Percentiles rank a stretch among this genome's conserved stretches.
Evolutionary conservation across 2,797 vertebrate genomes (phyloP).

Genomic region (Denticeps clupeoides): DNA sequence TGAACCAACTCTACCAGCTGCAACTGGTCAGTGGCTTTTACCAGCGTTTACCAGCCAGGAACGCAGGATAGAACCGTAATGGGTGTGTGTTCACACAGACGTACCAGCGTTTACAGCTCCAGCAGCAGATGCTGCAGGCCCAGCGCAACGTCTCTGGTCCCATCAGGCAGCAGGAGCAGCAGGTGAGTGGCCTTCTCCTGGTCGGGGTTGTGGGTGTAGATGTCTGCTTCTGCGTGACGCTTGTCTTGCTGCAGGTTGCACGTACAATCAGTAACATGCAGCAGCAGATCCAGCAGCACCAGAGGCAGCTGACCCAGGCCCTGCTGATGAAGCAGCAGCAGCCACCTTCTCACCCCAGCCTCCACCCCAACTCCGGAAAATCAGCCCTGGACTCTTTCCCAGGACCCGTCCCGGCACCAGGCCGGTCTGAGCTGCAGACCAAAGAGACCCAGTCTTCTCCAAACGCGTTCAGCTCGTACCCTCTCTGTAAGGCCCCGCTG

Average conservation of each 20-base stretch:
- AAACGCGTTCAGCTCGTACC: constrained; percentile 84
- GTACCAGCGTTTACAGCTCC: constrained; percentile 99
- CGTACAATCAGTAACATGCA: constrained; percentile 99
- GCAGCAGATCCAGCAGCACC: constrained; percentile 99
- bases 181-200: constrained; percentile 75
- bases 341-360: constrained; percentile 69
- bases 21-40: constrained; percentile 98
- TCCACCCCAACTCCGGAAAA: constrained; percentile 79
- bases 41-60: too few relatives aligned
- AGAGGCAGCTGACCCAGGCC: constrained; percentile 97
- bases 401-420: constrained; percentile 71
- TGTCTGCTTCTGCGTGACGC: background rate
- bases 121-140: constrained; percentile 97
- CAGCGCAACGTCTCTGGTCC: constrained; percentile 95
- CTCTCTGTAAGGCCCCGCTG: constrained; percentile 87
- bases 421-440: constrained; percentile 95
- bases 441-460: constrained; percentile 95
- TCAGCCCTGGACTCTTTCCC: constrained; percentile 85
- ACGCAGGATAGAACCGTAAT: too few relatives aligned
- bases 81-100: constrained; percentile 63
- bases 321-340: constrained; percentile 95
- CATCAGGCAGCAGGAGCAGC: constrained; percentile 99
- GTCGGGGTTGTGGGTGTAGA: too few relatives aligned
- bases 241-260: constrained; percentile 69
- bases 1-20: constrained; percentile 99